phyloP scores from a whole-genome alignment of 2,113 vertebrate genomes.

The Bubo scandiacus region DNA sequence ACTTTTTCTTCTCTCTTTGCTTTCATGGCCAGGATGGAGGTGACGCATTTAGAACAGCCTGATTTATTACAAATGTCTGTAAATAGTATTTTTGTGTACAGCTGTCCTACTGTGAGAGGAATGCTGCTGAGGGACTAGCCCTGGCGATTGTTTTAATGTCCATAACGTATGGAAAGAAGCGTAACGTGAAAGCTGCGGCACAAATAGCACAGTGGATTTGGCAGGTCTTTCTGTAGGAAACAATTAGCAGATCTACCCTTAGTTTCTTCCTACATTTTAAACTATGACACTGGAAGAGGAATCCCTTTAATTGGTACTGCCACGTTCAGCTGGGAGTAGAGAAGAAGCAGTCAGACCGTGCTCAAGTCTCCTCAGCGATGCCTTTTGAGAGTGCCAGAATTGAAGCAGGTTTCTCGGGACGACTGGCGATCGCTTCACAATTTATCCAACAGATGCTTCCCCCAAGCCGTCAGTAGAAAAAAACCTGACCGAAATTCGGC shows the following conservation, averaged over 20 bases:
- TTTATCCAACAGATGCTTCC: constrained; percentile 53
- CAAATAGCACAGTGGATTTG: background rate
- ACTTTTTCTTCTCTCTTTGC: constrained; percentile 31
- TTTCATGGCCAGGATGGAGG: constrained; percentile 43
- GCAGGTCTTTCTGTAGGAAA: background rate
- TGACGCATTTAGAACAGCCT: constrained; percentile 47
- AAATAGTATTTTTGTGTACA: constrained; percentile 67
- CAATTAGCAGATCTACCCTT: background rate
- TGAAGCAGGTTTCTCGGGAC: constrained; percentile 23
- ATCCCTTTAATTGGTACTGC: constrained; percentile 35
- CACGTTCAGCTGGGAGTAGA: background rate
- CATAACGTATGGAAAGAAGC: background rate
- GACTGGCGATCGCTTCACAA: background rate
- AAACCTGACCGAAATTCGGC: background rate
- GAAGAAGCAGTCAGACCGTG: constrained; percentile 17
- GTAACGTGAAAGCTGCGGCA: background rate
- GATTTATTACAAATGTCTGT: constrained; percentile 67
- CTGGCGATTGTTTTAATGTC: background rate
- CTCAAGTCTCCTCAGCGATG: background rate
- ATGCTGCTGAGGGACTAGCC: background rate
- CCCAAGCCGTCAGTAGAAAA: constrained; percentile 9
- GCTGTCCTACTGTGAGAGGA: constrained; percentile 46
- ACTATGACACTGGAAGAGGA: background rate
- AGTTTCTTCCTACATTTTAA: background rate
- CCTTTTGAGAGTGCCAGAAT: constrained; percentile 16